A percentile compares a stretch with the other conserved stretches of the same genome.
Evolutionary conservation across 2,797 vertebrate genomes (phyloP).

Genomic region (Ctenopoma kingsleyae): DNA sequence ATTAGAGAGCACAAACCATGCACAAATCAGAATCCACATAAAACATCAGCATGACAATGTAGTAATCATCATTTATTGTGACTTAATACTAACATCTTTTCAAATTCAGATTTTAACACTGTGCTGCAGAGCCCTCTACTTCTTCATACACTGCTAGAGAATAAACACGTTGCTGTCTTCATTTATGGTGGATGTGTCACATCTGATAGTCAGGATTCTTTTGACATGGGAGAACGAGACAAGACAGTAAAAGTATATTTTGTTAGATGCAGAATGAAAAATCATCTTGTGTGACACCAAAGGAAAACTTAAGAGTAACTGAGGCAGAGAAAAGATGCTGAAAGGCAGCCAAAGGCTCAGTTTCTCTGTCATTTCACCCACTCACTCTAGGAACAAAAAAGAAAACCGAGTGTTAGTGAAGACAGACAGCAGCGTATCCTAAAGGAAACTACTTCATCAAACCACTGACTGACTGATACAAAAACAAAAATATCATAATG

Average conservation of each 20-base stretch:
- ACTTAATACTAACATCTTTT: not conserved
- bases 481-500: not conserved
- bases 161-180: not conserved
- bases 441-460: not conserved
- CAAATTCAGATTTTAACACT: not conserved
- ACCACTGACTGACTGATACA: conserved; percentile 10
- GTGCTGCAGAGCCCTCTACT: not conserved
- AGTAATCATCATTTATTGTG: not conserved
- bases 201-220: not conserved
- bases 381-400: not conserved
- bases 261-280: not conserved
- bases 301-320: not conserved
- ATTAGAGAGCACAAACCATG: not conserved
- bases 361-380: not conserved
- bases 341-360: not conserved
- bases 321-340: not conserved
- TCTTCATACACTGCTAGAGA: not conserved
- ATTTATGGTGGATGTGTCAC: not conserved
- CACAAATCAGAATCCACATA: conserved; percentile 9
- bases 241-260: not conserved
- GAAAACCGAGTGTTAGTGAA: not conserved
- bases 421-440: not conserved
- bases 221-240: conserved; percentile 4
- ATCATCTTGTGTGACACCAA: not conserved
- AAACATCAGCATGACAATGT: not conserved